These are phyloP conservation scores for Eremobia ochroleuca DNA, from an alignment of 2,888 invertebrate species.

Conservation along the genomic window DNA sequence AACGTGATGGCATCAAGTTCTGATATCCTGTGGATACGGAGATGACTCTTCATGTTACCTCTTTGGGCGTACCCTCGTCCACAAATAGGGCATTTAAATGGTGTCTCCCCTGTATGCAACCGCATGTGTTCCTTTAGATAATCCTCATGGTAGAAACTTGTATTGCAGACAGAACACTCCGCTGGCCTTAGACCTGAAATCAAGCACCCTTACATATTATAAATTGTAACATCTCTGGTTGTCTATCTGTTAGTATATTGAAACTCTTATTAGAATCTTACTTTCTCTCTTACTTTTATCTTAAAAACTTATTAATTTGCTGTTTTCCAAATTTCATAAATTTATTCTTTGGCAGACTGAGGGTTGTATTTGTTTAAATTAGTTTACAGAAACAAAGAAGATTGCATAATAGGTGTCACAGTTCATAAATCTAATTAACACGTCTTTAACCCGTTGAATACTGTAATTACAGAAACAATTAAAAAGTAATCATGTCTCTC, in stretches of 20 bases:
- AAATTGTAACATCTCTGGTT: background rate
- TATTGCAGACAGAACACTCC: slow-evolving; percentile 82
- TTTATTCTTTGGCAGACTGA: background rate
- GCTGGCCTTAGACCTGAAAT: slow-evolving; percentile 87
- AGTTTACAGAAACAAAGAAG: background rate
- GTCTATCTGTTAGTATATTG: background rate
- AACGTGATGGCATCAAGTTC: slow-evolving; percentile 81
- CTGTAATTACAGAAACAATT: background rate
- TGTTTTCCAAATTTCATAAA: background rate
- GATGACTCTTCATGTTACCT: slow-evolving; percentile 89
- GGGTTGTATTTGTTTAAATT: background rate
- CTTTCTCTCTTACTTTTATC: background rate
- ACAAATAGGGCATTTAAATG: slow-evolving; percentile 88
- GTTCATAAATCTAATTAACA: background rate
- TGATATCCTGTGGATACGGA: slow-evolving; percentile 84
- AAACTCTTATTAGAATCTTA: background rate
- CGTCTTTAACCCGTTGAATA: background rate
- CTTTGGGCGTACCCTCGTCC: slow-evolving; percentile 87
- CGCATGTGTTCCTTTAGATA: slow-evolving; percentile 88
- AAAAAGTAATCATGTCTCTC: background rate
- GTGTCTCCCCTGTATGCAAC: slow-evolving; percentile 88
- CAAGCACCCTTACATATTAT: slow-evolving; percentile 3
- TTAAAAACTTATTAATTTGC: background rate
- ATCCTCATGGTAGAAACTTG: slow-evolving; percentile 85
- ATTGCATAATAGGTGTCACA: background rate